These are phyloP conservation scores for Benitochromis conjunctus DNA, from an alignment of 2,113 vertebrate species.

Conservation along the genomic window DNA sequence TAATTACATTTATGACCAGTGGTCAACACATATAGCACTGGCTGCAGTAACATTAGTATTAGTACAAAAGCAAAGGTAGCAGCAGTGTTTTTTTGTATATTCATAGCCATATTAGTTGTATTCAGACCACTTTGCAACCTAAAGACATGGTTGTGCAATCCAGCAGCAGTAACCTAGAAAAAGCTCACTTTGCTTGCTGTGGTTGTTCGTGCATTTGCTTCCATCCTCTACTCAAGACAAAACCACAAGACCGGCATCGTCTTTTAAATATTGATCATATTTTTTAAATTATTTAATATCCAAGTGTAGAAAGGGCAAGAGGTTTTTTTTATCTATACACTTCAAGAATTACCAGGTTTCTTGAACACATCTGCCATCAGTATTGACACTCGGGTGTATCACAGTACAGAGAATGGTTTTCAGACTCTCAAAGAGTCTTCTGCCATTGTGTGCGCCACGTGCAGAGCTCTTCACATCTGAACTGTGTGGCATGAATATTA, in stretches of 20 bases:
- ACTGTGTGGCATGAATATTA: slow-evolving; percentile 55
- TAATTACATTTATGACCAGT: neutral
- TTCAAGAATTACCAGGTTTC: neutral
- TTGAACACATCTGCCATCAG: neutral
- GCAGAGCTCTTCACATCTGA: slow-evolving; percentile 3
- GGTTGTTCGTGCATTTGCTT: neutral
- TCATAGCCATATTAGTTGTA: neutral
- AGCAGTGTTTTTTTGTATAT: neutral
- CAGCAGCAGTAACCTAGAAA: neutral
- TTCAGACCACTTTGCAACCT: neutral
- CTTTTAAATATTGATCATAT: slow-evolving; percentile 1
- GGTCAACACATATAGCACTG: neutral
- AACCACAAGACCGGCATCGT: neutral
- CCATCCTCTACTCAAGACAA: neutral
- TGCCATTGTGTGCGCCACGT: neutral
- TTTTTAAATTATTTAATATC: neutral
- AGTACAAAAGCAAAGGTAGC: accelerated
- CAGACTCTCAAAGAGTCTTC: neutral
- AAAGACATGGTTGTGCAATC: neutral
- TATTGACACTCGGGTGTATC: neutral
- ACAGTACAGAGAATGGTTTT: neutral
- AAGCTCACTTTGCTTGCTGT: neutral
- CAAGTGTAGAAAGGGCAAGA: neutral
- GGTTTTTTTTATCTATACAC: neutral
- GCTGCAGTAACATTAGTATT: neutral